Evolutionary conservation across 2,113 vertebrate species (phyloP).

Genomic region (Hemibates koningsi): DNA sequence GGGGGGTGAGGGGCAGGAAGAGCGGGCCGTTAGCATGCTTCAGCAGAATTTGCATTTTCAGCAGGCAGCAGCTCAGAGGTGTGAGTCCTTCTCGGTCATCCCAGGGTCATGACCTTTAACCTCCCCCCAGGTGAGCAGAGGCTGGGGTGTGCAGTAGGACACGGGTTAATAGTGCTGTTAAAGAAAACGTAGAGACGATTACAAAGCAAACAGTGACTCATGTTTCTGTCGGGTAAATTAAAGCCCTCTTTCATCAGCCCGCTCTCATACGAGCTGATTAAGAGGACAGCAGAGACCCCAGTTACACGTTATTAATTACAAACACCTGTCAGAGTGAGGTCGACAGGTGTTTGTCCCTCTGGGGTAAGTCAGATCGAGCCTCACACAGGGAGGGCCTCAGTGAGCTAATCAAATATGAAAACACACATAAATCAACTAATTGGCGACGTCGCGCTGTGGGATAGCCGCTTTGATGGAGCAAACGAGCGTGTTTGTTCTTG

Average conservation of each 20-base stretch:
- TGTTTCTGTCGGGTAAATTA: neutral
- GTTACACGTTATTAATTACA: neutral
- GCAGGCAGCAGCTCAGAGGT: neutral
- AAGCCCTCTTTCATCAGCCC: neutral
- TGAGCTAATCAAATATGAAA: neutral
- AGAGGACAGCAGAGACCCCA: neutral
- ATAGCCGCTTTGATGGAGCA: neutral
- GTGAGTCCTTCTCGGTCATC: neutral
- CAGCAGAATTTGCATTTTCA: slow-evolving; percentile 4
- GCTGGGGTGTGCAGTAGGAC: neutral
- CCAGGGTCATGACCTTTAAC: slow-evolving; percentile 2
- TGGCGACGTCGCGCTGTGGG: neutral
- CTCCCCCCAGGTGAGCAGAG: neutral
- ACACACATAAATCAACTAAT: neutral
- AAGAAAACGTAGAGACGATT: neutral
- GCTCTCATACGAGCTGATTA: neutral
- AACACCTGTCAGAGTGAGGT: neutral
- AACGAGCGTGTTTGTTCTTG: neutral
- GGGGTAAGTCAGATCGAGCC: neutral
- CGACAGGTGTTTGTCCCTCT: neutral
- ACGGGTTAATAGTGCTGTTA: neutral
- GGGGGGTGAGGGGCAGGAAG: neutral
- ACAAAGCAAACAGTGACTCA: neutral
- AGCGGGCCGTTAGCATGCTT: slow-evolving; percentile 1
- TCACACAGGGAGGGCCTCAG: neutral